Conservation (phyloP, 2,797 vertebrate species). For the Pyrrhura leucotis region DNA sequence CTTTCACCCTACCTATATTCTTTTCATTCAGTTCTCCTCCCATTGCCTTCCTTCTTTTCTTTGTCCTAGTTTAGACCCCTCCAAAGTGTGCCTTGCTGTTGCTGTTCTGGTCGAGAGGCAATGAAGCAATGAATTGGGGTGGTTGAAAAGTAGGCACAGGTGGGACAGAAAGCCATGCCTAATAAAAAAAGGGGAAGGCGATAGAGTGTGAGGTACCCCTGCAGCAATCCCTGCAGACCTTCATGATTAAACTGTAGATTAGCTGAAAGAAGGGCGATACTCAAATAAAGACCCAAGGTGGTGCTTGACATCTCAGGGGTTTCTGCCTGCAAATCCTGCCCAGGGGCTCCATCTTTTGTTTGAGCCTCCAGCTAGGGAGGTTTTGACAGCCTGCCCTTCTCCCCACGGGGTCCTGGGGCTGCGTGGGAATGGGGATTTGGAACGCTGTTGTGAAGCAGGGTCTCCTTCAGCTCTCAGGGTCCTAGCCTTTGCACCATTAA, state of each 20-base stretch:
- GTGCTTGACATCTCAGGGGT: neutral
- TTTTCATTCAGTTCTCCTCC: neutral
- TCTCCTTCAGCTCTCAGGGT: neutral
- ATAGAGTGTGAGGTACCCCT: neutral
- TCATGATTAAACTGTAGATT: neutral
- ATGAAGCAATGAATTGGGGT: neutral
- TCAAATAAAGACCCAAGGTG: neutral
- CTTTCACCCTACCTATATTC: neutral
- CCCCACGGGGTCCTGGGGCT: neutral
- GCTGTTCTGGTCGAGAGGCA: neutral
- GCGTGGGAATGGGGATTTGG: neutral
- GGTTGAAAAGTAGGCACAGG: neutral
- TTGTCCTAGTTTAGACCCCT: constrained; percentile 1
- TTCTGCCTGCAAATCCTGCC: neutral
- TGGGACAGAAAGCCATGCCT: neutral
- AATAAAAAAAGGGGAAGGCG: neutral
- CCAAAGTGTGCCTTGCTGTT: neutral
- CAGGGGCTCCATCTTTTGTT: neutral
- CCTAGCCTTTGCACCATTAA: neutral
- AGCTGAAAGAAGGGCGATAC: neutral
- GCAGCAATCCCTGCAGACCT: neutral
- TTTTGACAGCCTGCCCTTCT: neutral
- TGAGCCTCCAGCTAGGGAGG: neutral
- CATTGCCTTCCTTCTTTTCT: neutral
- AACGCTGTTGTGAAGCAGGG: neutral